These are phyloP conservation scores for Pituophis catenifer DNA, from an alignment of 2,113 vertebrate species.

Conservation along the genomic window DNA sequence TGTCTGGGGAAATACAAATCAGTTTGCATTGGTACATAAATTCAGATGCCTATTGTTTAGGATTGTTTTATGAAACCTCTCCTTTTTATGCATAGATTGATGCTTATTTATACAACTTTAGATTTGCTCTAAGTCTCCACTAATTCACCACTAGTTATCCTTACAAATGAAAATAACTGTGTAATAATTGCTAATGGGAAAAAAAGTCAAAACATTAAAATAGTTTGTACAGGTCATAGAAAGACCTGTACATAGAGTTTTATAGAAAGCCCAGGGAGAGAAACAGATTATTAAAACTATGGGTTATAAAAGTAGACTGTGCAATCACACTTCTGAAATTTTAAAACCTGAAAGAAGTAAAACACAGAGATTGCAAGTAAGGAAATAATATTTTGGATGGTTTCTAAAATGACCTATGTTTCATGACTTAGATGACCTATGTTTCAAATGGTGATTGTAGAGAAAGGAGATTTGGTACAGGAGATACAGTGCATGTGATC, in stretches of 20 bases:
- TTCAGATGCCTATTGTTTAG: neutral
- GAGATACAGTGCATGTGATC: neutral
- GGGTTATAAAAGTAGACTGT: neutral
- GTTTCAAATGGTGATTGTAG: neutral
- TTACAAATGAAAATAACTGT: neutral
- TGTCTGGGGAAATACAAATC: neutral
- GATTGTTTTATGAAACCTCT: neutral
- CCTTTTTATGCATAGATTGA: neutral
- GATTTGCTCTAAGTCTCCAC: neutral
- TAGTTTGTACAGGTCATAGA: neutral
- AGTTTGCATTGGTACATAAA: neutral
- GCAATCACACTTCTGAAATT: neutral
- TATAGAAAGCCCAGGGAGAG: neutral
- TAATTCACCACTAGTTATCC: neutral
- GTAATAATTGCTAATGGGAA: neutral
- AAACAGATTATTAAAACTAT: neutral
- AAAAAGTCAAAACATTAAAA: neutral
- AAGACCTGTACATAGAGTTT: neutral
- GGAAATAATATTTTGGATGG: neutral
- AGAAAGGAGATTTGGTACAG: neutral
- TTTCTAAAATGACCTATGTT: neutral
- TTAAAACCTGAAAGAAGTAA: neutral
- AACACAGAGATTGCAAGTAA: neutral
- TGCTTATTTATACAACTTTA: neutral
- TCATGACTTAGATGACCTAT: neutral